Evolutionary conservation across 1,140 invertebrate species (phyloP).

Genomic region (Pachyrhynchus sulphureomaculatus): DNA sequence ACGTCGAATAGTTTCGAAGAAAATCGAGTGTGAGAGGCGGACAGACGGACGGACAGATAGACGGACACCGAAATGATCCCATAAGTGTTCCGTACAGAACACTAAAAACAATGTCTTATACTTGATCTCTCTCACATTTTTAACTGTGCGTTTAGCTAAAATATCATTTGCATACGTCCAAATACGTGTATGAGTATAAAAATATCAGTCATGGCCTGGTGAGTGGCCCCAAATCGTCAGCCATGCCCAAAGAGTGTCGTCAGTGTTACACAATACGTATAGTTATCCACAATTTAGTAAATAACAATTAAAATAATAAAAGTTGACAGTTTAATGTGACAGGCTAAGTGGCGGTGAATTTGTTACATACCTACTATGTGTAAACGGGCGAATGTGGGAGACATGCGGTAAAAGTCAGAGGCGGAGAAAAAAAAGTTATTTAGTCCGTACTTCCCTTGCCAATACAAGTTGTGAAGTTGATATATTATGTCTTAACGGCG

Average conservation of each 20-base stretch:
- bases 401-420: neutral
- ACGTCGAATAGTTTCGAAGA: too few relatives aligned
- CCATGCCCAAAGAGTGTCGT: constrained; percentile 9
- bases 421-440: too few relatives aligned
- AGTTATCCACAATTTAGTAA: constrained; percentile 15
- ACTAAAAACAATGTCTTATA: too few relatives aligned
- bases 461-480: too few relatives aligned
- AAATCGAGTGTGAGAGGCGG: too few relatives aligned
- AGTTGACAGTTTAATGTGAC: constrained; percentile 11
- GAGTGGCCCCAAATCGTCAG: neutral
- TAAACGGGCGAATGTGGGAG: constrained; percentile 1
- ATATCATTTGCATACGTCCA: neutral
- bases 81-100: too few relatives aligned
- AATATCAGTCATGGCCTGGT: neutral
- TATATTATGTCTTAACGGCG: too few relatives aligned
- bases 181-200: neutral
- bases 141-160: too few relatives aligned
- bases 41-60: too few relatives aligned
- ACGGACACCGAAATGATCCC: too few relatives aligned
- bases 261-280: constrained; percentile 9
- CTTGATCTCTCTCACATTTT: too few relatives aligned
- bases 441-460: too few relatives aligned
- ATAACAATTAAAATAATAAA: constrained; percentile 17
- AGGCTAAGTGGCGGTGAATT: constrained; percentile 1
- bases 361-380: neutral